Conservation (phyloP, 2,888 invertebrate genomes). For the Dasypogon diadema region DNA sequence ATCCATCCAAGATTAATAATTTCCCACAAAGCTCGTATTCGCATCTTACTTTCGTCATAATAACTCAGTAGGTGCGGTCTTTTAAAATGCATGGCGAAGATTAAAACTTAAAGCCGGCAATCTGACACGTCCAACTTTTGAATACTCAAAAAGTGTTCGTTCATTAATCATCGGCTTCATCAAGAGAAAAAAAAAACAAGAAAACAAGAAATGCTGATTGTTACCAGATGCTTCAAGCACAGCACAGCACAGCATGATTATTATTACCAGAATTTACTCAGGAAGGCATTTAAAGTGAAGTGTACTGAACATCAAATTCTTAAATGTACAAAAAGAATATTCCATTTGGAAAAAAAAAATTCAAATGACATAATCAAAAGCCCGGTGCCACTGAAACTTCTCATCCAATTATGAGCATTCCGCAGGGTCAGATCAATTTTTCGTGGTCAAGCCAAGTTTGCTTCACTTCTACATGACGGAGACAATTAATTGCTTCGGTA, state of each 20-base stretch:
- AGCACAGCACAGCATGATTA: too few species aligned
- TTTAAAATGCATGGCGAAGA: background rate
- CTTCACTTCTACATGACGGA: background rate
- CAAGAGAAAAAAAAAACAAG: background rate
- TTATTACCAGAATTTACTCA: background rate
- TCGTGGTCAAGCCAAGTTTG: background rate
- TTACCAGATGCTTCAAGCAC: background rate
- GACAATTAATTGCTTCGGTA: constrained; percentile 27
- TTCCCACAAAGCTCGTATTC: too few species aligned
- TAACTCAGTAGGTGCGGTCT: background rate
- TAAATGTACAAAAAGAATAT: background rate
- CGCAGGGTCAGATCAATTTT: constrained; percentile 31
- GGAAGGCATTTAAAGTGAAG: background rate
- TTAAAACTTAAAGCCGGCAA: background rate
- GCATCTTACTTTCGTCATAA: too few species aligned
- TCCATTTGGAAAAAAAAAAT: background rate
- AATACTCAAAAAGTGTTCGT: background rate
- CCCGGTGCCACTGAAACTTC: background rate
- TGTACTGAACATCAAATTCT: background rate
- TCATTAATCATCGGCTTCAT: background rate
- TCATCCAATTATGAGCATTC: constrained; percentile 28
- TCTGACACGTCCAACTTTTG: background rate
- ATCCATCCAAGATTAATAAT: too few species aligned
- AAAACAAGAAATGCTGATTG: background rate
- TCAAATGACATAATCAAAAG: constrained; percentile 3